phyloP scores from a whole-genome alignment of 2,113 vertebrate species.

The Tychaedon coryphoeus region DNA sequence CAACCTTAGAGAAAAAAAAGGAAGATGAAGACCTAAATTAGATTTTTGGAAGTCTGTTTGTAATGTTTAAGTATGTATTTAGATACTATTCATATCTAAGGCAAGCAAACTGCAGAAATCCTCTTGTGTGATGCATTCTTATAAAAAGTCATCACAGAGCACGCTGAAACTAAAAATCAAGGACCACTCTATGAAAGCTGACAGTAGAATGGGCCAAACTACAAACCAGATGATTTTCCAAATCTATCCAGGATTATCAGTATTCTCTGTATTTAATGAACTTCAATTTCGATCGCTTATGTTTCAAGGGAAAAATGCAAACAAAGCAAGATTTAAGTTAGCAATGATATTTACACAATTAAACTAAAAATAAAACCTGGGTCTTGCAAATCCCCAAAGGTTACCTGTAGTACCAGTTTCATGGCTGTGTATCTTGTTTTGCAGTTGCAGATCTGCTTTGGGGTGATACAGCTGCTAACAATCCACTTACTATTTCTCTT shows the following conservation, averaged over 20 bases:
- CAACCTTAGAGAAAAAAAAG: slow-evolving; percentile 31
- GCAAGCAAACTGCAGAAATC: not conserved
- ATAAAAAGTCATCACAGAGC: not conserved
- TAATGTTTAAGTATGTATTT: not conserved
- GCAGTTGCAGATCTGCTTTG: slow-evolving; percentile 68
- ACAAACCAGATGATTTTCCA: not conserved
- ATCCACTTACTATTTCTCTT: slow-evolving; percentile 89
- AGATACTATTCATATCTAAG: not conserved
- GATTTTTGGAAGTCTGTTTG: not conserved
- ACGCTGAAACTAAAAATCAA: not conserved
- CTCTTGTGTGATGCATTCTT: not conserved
- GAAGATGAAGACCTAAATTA: not conserved
- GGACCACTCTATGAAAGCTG: not conserved
- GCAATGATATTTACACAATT: not conserved
- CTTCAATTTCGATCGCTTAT: not conserved
- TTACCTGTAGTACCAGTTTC: slow-evolving; percentile 70
- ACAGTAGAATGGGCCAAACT: not conserved
- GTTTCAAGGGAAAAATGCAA: not conserved
- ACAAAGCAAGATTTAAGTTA: not conserved
- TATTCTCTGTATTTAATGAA: not conserved
- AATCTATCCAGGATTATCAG: not conserved
- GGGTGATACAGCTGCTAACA: slow-evolving; percentile 84
- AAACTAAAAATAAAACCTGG: not conserved
- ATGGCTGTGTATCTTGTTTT: slow-evolving; percentile 65
- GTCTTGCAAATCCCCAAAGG: not conserved